Base-by-base conservation (phyloP, 2,888 invertebrate species). In the Azorinus chamasolen region DNA sequence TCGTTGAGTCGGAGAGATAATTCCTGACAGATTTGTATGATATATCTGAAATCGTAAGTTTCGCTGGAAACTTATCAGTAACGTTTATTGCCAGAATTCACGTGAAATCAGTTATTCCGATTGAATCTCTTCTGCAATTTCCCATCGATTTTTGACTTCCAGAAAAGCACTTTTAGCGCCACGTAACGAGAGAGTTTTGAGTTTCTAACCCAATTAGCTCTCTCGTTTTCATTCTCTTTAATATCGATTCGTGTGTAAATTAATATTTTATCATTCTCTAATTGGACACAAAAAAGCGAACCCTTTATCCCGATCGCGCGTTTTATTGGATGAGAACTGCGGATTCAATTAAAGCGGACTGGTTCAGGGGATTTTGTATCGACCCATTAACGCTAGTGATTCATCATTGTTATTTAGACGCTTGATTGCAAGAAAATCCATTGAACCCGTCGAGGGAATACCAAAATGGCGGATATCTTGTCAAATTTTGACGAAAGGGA, bases 221-320 rank as follows among this genome's bases (percentile, higher is more conserved):
- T 32, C 32, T 32, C 32, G 32, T 32, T 32, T 32, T 22, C 57
- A 22, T 51, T 64, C 54, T 68, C 50, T 32, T 59, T 78, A 53
- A 25, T 61, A 72, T 68, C 61, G 71, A 61, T 72, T 72, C 59
- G 55, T 50, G 68, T 12, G 71, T 55, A 72, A 75, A 72, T 75
- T 68, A 75, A 79, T 79, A 72, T 79, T 79, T 79, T 79, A 79
- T 79, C 71, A 72, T 71, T 75, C 71, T 68, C 79, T 79, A 79
- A 79, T 79, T 79, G 79, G 71, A 59, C 55, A 59, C 75, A 59
- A 79, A 74, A 53, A 62, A 63, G 64, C 58, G 41, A 27, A 18
- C 61, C 39, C 45, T 61, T 64, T 68, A 51, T 54, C 25, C 24
- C 48, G 25, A 32, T 32, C 64, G 39, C 39, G 45, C 48, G 62